Evolutionary conservation across 2,797 vertebrate genomes (phyloP), one percentile per base, ranked within the genome.

Genomic region (Protosalanx chinensis): DNA sequence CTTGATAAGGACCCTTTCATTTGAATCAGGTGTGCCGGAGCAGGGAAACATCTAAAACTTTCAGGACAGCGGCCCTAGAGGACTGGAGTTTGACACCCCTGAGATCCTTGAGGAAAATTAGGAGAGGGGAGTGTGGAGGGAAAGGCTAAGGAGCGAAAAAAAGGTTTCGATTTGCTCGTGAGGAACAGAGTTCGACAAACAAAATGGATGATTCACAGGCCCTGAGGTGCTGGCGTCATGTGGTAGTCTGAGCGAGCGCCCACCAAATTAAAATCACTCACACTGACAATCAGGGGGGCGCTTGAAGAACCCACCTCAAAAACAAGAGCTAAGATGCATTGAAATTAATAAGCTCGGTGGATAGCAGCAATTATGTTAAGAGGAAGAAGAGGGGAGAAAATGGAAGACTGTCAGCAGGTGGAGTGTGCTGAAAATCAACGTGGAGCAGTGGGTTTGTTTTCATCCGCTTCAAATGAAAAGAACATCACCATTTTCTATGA

Each of bases 221-320:
- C 76, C 74, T 6, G 56, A 79, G 79, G 72, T 62, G 61, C 68
- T 61, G 29, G 65, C 67, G 51, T 68, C 68, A 33, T 66, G 68
- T 72, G 64, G 79, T 66, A 63, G 73, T 67, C 46, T 12, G 35
- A 72, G 37, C 76, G 75, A 68, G 71, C 72, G 70, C 73, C 61
- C 68, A 65, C 68, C 58, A 71, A 82, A 82, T 82, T 78, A 75
- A 79, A 83, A 75, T 79, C 70, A 29, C 70, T 82, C 81, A 75
- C 70, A 75, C 66, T 64, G 74, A 77, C 73, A 62, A 67, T 27
- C 69, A 68, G 64, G 66, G 67, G 41, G 67, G 65, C 46, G 74
- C 51, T 73, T 59, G 5, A 73, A 67, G 23, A 79, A 68, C 49
- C 65, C 37, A 72, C 78, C 60, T 51, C 33, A 35, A 63, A 63